Conservation (phyloP, 1,140 invertebrate genomes). For the Megalonaias nervosa region DNA sequence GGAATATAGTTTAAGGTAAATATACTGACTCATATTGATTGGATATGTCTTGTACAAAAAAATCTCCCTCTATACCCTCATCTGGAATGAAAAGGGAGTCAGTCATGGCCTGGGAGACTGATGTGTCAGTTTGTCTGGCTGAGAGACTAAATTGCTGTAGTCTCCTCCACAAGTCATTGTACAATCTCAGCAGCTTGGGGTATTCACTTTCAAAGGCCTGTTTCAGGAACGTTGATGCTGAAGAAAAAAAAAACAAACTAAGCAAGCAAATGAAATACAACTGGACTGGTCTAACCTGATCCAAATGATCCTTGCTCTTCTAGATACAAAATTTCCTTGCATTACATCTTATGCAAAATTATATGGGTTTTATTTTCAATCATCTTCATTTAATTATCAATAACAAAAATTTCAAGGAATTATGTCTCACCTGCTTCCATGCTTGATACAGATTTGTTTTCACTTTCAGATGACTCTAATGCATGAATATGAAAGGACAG, state of each 20-base stretch:
- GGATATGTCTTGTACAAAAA: conserved; percentile 51
- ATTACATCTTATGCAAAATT: too few species aligned
- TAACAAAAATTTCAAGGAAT: too few species aligned
- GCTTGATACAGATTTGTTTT: too few species aligned
- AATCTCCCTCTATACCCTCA: conserved; percentile 46
- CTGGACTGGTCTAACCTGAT: too few species aligned
- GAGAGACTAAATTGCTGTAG: conserved; percentile 72
- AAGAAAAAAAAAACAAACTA: conserved; percentile 24
- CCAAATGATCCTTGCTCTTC: too few species aligned
- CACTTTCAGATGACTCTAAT: too few species aligned
- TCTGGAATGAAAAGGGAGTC: conserved; percentile 39
- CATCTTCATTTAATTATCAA: too few species aligned
- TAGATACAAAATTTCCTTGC: too few species aligned
- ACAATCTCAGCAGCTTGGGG: conserved; percentile 85
- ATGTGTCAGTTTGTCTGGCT: conserved; percentile 17
- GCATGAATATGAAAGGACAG: too few species aligned
- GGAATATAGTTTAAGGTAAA: too few species aligned
- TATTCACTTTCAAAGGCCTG: conserved; percentile 91
- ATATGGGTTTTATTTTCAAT: too few species aligned
- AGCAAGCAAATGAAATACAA: background rate
- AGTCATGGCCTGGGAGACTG: conserved; percentile 27
- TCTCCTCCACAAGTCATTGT: conserved; percentile 78
- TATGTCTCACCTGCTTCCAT: too few species aligned
- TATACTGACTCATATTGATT: conserved; percentile 52
- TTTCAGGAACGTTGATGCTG: conserved; percentile 81